phyloP scores from a whole-genome alignment of 2,888 invertebrate species.

The Lasioglossum figueresi region DNA sequence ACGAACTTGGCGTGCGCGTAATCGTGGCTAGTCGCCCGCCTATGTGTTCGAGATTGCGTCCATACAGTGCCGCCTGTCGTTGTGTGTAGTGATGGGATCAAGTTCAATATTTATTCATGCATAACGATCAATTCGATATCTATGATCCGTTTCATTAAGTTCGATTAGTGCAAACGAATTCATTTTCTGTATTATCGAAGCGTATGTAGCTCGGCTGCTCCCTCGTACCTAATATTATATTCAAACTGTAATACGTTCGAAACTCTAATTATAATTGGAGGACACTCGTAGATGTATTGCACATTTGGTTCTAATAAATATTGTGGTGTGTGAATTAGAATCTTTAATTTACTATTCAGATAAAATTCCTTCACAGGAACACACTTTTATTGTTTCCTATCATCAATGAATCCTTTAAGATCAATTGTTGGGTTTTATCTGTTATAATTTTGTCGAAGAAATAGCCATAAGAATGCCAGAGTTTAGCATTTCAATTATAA shows the following conservation, averaged over 20 bases:
- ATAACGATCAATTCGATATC: constrained; percentile 14
- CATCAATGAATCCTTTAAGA: too few species aligned
- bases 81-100: constrained; percentile 4
- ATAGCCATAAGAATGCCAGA: background rate
- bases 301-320: background rate
- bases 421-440: too few species aligned
- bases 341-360: background rate
- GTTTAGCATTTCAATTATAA: too few species aligned
- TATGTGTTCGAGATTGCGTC: constrained; percentile 50
- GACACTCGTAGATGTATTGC: background rate
- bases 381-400: too few species aligned
- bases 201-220: background rate
- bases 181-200: background rate
- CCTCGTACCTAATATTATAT: background rate
- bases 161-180: constrained; percentile 7
- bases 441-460: background rate
- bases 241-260: background rate
- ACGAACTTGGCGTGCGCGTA: constrained; percentile 68
- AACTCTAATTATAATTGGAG: background rate
- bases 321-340: background rate
- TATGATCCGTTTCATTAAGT: constrained; percentile 1
- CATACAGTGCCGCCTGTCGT: constrained; percentile 31
- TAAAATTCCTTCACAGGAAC: too few species aligned
- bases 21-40: constrained; percentile 34
- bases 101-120: background rate